Conservation (phyloP, 2,888 invertebrate species). For the Agriotes lineatus region DNA sequence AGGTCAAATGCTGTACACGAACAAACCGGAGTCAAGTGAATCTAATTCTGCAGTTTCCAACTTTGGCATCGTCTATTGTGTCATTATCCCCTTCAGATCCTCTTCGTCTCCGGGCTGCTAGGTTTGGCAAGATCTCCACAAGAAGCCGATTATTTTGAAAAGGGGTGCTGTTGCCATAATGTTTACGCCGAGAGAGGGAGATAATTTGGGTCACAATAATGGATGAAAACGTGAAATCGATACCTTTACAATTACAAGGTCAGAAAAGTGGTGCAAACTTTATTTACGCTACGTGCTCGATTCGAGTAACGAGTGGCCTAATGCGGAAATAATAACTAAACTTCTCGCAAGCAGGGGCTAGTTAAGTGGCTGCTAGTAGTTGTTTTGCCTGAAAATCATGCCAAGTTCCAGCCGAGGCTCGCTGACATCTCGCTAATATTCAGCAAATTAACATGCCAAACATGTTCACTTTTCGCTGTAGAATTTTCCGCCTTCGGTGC, state of each 20-base stretch:
- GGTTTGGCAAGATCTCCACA: neutral
- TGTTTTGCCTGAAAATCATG: too few relatives aligned
- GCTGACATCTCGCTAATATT: conserved; percentile 19
- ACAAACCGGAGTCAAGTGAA: conserved; percentile 22
- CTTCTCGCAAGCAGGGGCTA: neutral
- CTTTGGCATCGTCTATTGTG: conserved; percentile 10
- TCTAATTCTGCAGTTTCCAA: conserved; percentile 2
- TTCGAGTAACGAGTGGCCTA: conserved; percentile 3
- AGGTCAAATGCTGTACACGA: conserved; percentile 13
- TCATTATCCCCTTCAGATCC: conserved; percentile 15
- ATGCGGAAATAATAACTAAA: conserved; percentile 6
- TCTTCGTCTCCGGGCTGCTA: conserved; percentile 1
- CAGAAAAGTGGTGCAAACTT: conserved; percentile 20
- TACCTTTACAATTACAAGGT: conserved; percentile 19
- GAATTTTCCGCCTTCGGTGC: conserved; percentile 16
- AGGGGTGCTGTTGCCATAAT: conserved; percentile 12
- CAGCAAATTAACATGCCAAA: conserved; percentile 17
- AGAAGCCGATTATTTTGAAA: neutral
- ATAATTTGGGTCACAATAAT: conserved; percentile 16
- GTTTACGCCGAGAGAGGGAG: conserved; percentile 9
- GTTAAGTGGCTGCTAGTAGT: neutral
- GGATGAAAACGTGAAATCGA: conserved; percentile 20
- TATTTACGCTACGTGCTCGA: conserved; percentile 17
- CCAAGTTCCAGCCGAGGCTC: too few relatives aligned
- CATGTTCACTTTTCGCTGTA: conserved; percentile 24